Conservation (phyloP, 2,113 vertebrate genomes). For the Antennarius striatus region DNA sequence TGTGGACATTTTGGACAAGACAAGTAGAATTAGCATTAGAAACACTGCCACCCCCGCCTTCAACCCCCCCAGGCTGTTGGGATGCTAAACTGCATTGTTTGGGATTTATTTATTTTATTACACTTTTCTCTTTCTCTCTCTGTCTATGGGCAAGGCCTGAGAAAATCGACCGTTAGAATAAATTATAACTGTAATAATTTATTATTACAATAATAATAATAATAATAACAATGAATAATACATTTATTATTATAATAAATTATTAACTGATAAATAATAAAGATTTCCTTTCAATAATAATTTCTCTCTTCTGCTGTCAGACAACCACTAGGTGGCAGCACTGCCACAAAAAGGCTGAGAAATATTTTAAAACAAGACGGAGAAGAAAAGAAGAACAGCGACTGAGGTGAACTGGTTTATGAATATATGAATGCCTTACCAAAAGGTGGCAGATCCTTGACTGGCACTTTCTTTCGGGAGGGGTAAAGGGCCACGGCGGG, state of each 20-base stretch:
- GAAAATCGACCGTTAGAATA: no score
- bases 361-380: conserved; percentile 29
- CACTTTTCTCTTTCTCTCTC: not conserved
- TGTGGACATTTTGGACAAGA: conserved; percentile 61
- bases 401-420: no score
- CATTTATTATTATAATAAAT: no score
- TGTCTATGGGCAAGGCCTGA: no score
- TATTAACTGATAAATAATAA: no score
- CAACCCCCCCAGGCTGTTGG: not conserved
- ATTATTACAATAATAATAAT: no score
- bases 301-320: not conserved
- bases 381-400: not conserved
- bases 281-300: no score
- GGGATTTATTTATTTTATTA: conserved; percentile 6
- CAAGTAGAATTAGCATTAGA: conserved; percentile 46
- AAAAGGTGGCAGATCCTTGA: conserved; percentile 95
- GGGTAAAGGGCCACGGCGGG: conserved; percentile 92
- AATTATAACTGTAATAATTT: no score
- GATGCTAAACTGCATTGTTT: conserved; percentile 51
- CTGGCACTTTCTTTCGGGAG: conserved; percentile 93
- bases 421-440: conserved; percentile 77
- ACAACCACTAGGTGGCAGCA: conserved; percentile 61
- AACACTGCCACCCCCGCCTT: conserved; percentile 6
- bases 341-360: conserved; percentile 6
- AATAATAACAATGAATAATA: no score